Percentiles rank a stretch among this genome's conserved stretches.
phyloP scores from a whole-genome alignment of 2,797 vertebrate genomes.

The Centropyge bicolor region DNA sequence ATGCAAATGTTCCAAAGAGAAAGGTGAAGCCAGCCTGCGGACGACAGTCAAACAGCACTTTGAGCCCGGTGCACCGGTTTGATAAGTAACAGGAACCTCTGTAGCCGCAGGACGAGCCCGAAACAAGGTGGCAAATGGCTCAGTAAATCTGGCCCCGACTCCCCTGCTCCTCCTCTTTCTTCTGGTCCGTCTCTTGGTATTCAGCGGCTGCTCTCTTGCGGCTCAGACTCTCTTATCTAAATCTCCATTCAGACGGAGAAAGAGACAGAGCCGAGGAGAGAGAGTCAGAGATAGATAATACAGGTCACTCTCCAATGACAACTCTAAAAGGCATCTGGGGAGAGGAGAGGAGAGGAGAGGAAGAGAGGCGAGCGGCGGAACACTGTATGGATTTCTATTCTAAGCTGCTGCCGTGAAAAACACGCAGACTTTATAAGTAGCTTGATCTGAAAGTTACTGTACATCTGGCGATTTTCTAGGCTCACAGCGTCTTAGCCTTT shows the following conservation, averaged over 20 bases:
- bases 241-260: constrained; percentile 79
- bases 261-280: constrained; percentile 68
- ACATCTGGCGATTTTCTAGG: constrained; percentile 62
- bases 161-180: constrained; percentile 43
- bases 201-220: constrained; percentile 71
- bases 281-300: constrained; percentile 77
- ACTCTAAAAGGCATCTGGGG: constrained; percentile 78
- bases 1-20: constrained; percentile 26
- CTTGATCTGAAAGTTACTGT: constrained; percentile 68
- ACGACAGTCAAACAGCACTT: constrained; percentile 32
- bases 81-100: constrained; percentile 47
- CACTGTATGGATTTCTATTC: constrained; percentile 56
- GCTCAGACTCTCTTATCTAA: constrained; percentile 82
- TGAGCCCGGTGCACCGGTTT: constrained; percentile 8
- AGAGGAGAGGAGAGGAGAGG: constrained; percentile 40
- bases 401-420: constrained; percentile 48
- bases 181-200: constrained; percentile 75
- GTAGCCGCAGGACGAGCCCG: constrained; percentile 38
- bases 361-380: constrained; percentile 39
- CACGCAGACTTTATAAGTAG: constrained; percentile 66
- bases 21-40: constrained; percentile 18
- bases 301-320: constrained; percentile 83
- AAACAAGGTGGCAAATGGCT: constrained; percentile 57
- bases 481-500: constrained; percentile 58
- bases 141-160: constrained; percentile 52